Base-by-base conservation (phyloP, 2,113 vertebrate species). In the Oxyura jamaicensis region DNA sequence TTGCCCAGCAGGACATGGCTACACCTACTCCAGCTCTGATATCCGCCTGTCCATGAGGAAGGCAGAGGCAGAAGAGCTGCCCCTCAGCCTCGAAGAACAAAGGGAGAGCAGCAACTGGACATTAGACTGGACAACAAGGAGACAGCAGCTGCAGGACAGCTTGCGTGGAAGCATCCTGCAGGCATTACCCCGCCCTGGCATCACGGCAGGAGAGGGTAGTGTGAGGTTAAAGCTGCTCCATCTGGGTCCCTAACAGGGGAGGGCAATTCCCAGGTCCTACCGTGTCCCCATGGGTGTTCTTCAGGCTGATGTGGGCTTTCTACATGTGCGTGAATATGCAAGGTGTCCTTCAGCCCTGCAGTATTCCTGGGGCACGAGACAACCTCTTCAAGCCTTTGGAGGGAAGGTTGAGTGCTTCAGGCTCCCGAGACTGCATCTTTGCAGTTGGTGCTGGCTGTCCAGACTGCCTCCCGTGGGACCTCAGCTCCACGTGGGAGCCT, bases 1-100 rank as follows among this genome's bases (percentile, higher is more conserved):
- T 97, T 99, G 99, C 84, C 99, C 99, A 3, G 99, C 99, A 3
- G 99, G 99, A 41, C 99, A 99, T 1, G 99, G 99, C 13, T 99
- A 99, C 46, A 99, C 99, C 62, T 99, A 99, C 94, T 99, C 99
- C 0, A 98, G 98, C 65, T 98, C 98, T 14, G 98, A 98, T 36
- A 98, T 98, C 76, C 98, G 98, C 39, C 88, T 98, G 90, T 98
- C 98, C 9, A 96, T 99, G 97, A 98, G 98, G 83, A 98, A 98
- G 93, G 97, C 99, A 6, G 99, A 98, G 56, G 98, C 98, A 36
- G 98, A 98, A 14, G 99, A 99, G 65, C 88, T 99, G 90, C 98
- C 97, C 94, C 63, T 97, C 94, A 97, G 93, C 93, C 95, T 76
- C 55, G 94, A 92, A 94, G 98, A 98, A 90, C 97, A 92, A 68